A percentile compares a stretch with the other conserved stretches of the same genome.
phyloP scores from a whole-genome alignment of 2,113 vertebrate genomes.

The Hemiprocne comata region DNA sequence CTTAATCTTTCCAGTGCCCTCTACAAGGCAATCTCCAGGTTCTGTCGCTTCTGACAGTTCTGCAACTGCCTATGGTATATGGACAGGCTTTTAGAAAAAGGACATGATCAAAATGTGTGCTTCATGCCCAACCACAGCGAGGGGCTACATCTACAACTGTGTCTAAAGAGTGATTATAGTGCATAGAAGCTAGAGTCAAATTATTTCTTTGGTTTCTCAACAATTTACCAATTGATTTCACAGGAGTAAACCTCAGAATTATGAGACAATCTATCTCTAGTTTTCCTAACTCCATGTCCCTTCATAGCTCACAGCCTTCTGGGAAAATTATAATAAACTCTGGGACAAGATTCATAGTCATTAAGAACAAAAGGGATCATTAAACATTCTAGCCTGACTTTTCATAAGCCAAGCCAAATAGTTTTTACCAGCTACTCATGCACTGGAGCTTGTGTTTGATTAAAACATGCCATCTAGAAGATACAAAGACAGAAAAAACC shows the following conservation, averaged over 20 bases:
- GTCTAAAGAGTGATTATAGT: background rate
- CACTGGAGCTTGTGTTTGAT: background rate
- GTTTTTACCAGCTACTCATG: background rate
- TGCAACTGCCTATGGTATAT: background rate
- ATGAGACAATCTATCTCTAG: background rate
- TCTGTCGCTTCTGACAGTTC: background rate
- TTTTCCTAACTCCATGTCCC: background rate
- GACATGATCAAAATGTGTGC: background rate
- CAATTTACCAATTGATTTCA: conserved; percentile 28
- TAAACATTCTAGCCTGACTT: background rate
- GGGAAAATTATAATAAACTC: background rate
- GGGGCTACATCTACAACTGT: background rate
- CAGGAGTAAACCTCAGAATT: conserved; percentile 20
- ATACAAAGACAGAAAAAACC: background rate
- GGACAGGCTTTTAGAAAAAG: background rate
- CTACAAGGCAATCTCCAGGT: background rate
- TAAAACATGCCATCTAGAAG: background rate
- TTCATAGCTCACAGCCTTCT: background rate
- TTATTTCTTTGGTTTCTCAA: background rate
- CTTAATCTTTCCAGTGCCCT: background rate
- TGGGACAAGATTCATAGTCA: background rate
- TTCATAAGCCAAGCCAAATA: background rate
- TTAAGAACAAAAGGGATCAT: background rate
- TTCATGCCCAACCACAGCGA: background rate
- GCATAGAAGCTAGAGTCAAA: background rate